These are phyloP conservation scores for Cheilosia vulpina DNA, from an alignment of 2,888 invertebrate species.

Conservation along the genomic window DNA sequence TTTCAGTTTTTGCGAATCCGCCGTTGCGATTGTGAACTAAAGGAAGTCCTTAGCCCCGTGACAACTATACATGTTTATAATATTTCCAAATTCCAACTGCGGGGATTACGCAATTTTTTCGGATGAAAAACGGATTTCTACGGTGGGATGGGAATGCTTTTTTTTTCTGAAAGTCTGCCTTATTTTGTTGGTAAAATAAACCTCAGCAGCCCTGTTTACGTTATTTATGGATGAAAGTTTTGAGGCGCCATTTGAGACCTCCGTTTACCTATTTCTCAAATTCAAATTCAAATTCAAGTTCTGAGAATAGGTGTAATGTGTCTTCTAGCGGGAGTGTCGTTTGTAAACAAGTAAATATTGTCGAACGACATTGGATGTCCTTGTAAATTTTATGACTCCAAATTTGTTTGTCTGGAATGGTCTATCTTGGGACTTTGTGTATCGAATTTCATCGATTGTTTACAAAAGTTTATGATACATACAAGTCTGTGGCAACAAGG, in stretches of 20 bases:
- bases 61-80: no score
- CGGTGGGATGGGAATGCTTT: no score
- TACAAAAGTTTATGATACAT: not conserved
- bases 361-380: not conserved
- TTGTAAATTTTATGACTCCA: no score
- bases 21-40: not conserved
- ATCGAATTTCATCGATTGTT: not conserved
- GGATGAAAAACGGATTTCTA: no score
- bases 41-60: not conserved
- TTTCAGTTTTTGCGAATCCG: not conserved
- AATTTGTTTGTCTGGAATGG: not conserved
- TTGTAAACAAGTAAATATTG: not conserved
- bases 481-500: no score
- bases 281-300: not conserved
- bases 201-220: not conserved
- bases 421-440: not conserved
- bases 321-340: not conserved
- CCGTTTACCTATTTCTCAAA: not conserved
- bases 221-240: not conserved
- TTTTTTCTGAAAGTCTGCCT: not conserved
- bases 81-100: no score
- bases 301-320: not conserved
- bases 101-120: no score
- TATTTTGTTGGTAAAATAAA: not conserved
- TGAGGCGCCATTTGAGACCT: not conserved